These are phyloP conservation scores for Craterocephalus amniculus DNA, from an alignment of 2,797 vertebrate genomes.

Conservation along the genomic window DNA sequence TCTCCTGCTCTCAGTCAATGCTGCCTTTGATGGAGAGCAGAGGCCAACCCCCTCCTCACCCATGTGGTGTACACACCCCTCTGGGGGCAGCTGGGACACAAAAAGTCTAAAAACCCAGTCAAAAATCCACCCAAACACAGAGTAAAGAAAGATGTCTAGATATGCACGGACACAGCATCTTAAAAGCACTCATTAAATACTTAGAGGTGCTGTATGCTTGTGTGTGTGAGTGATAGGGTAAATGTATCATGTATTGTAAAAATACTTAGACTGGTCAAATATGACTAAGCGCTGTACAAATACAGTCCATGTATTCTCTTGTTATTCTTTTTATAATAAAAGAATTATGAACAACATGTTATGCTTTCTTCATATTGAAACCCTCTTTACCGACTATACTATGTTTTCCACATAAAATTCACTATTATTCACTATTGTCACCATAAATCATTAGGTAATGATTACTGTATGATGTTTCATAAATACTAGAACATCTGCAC, in stretches of 20 bases:
- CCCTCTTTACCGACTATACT: not conserved
- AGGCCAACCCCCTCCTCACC: constrained; percentile 51
- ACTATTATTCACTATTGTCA: not conserved
- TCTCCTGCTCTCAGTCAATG: constrained; percentile 74
- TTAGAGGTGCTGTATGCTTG: not conserved
- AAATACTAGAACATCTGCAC: not conserved
- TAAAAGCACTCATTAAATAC: not conserved
- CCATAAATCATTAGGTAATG: not conserved
- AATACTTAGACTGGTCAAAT: not conserved
- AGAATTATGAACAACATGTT: not conserved
- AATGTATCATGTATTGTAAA: not conserved
- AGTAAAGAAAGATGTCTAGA: not conserved
- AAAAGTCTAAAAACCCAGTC: constrained; percentile 35
- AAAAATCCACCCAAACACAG: constrained; percentile 10
- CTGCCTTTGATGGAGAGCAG: constrained; percentile 72
- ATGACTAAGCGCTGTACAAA: not conserved
- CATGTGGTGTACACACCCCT: constrained; percentile 66
- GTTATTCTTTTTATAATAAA: not conserved
- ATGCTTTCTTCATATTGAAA: not conserved
- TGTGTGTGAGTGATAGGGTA: not conserved
- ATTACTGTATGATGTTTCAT: not conserved
- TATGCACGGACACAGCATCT: not conserved
- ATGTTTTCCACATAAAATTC: not conserved
- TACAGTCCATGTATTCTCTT: not conserved
- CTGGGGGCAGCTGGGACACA: constrained; percentile 50